Conservation (phyloP, 2,113 vertebrate genomes). For the Candoia aspera region DNA sequence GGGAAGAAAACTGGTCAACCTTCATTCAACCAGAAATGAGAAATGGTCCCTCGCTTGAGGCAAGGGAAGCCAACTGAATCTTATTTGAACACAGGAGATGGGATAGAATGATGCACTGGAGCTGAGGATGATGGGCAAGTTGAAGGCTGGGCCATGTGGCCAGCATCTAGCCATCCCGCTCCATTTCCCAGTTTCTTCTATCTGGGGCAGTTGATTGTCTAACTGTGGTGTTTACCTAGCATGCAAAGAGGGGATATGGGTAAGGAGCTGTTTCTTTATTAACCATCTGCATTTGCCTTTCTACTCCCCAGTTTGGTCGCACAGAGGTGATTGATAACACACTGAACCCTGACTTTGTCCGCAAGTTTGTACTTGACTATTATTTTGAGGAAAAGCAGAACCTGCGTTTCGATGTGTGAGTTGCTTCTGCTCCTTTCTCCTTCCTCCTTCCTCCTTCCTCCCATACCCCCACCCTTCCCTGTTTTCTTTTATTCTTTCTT, state of each 20-base stretch:
- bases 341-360: conserved; percentile 93
- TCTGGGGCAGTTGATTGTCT: neutral
- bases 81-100: neutral
- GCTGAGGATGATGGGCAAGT: neutral
- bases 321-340: conserved; percentile 97
- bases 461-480: too few species aligned
- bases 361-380: conserved; percentile 96
- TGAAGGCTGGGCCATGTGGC: neutral
- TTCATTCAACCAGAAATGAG: neutral
- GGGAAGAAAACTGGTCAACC: conserved; percentile 13
- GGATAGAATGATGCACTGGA: neutral
- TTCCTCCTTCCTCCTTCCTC: neutral
- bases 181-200: neutral
- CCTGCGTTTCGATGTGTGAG: conserved; percentile 95
- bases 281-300: neutral
- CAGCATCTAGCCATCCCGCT: neutral
- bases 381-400: conserved; percentile 99
- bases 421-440: conserved; percentile 38
- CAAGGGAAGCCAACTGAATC: neutral
- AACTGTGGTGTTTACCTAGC: neutral
- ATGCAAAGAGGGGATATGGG: neutral
- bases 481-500: neutral
- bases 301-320: conserved; percentile 83
- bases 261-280: neutral
- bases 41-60: neutral